Percentiles rank a stretch among this genome's conserved stretches.
Conservation (phyloP, 2,888 invertebrate genomes). For the Lathronympha strigana region DNA sequence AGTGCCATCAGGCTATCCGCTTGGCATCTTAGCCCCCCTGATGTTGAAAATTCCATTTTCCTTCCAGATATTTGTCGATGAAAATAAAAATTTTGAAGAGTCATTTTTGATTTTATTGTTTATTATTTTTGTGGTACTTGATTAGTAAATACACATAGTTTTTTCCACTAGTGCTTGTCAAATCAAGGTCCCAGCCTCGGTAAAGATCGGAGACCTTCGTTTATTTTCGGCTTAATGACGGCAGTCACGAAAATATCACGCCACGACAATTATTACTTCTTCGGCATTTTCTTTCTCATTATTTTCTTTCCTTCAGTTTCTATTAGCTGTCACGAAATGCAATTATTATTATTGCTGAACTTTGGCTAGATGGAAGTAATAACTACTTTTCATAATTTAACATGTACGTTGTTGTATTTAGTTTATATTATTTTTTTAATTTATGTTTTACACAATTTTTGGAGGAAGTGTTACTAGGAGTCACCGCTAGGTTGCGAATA, state of each 20-base stretch:
- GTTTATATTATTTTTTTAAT: no score
- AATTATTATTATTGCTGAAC: slow-evolving; percentile 9
- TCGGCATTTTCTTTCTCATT: slow-evolving; percentile 26
- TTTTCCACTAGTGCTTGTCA: neutral
- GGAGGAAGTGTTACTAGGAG: no score
- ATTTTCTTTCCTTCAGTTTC: slow-evolving; percentile 28
- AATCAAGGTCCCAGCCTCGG: slow-evolving; percentile 12
- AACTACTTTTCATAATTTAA: neutral
- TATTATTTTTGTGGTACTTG: neutral
- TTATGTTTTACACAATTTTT: no score
- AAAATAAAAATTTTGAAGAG: no score
- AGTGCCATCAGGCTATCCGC: no score
- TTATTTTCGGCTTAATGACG: slow-evolving; percentile 52
- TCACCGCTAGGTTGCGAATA: no score
- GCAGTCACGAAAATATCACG: slow-evolving; percentile 52
- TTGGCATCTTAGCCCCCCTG: no score
- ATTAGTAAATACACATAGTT: no score
- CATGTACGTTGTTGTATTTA: neutral
- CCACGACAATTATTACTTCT: slow-evolving; percentile 47
- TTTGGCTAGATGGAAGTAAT: neutral
- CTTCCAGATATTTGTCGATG: no score
- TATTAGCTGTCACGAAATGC: slow-evolving; percentile 29
- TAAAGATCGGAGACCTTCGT: slow-evolving; percentile 42
- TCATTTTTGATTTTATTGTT: no score
- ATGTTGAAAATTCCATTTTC: no score